Conservation (phyloP, 2,888 invertebrate species). For the Neuroscelio doddi region DNA sequence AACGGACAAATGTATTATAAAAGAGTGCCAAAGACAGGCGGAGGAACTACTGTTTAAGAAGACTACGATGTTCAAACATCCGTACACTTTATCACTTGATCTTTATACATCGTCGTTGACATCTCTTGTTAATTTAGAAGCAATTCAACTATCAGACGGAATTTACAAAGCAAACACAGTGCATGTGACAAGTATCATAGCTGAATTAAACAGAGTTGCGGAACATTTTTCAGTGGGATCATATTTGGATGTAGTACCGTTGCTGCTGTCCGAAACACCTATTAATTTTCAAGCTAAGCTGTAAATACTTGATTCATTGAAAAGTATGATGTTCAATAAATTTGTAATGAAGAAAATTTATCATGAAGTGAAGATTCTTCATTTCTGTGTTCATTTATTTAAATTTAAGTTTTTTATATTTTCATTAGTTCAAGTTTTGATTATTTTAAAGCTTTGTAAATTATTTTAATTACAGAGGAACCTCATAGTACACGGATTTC, state of each 20-base stretch:
- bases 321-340: conserved; percentile 8
- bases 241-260: conserved; percentile 54
- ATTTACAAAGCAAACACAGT: conserved; percentile 54
- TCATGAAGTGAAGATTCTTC: neutral
- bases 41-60: conserved; percentile 73
- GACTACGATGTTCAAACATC: conserved; percentile 74
- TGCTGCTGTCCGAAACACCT: conserved; percentile 47
- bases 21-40: conserved; percentile 76
- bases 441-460: neutral
- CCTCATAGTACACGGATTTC: neutral
- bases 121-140: conserved; percentile 56
- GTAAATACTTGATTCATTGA: conserved; percentile 44
- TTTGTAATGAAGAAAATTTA: conserved; percentile 4
- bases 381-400: neutral
- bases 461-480: conserved; percentile 10
- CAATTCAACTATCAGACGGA: conserved; percentile 47
- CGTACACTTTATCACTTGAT: conserved; percentile 84
- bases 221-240: conserved; percentile 54
- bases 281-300: conserved; percentile 61
- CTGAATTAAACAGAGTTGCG: conserved; percentile 55
- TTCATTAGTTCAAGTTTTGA: neutral
- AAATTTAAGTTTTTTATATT: neutral
- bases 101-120: conserved; percentile 62
- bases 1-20: conserved; percentile 74
- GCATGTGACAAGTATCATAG: conserved; percentile 50